A percentile compares a stretch with the other conserved stretches of the same genome.
Conservation (phyloP, 2,113 vertebrate species). For the Accipiter virgatus region DNA sequence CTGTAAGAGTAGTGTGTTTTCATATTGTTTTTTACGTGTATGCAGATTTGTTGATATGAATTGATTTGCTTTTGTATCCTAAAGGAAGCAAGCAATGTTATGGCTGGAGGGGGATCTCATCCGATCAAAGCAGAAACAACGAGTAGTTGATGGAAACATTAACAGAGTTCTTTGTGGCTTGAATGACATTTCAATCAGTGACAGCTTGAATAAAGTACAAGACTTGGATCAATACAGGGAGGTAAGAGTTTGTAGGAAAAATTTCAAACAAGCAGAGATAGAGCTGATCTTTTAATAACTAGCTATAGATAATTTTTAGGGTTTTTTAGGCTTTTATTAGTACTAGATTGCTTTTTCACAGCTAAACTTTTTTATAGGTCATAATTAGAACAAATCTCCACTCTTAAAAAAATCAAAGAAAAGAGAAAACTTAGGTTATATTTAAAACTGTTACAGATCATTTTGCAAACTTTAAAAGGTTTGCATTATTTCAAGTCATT, state of each 20-base stretch:
- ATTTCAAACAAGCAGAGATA: not conserved
- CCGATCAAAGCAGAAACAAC: conserved; percentile 78
- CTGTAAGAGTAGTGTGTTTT: not conserved
- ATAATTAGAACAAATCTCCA: not conserved
- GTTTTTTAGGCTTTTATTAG: not conserved
- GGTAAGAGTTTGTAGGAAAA: conserved; percentile 67
- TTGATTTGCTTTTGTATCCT: not conserved
- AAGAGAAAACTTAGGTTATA: not conserved
- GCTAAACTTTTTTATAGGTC: not conserved
- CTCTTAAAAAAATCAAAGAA: not conserved
- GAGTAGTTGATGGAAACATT: conserved; percentile 67
- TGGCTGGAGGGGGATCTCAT: conserved; percentile 88
- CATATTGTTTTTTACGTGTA: not conserved
- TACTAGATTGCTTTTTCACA: not conserved
- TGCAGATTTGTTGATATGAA: not conserved
- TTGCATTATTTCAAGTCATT: not conserved
- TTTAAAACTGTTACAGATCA: not conserved
- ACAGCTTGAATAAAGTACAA: conserved; percentile 61
- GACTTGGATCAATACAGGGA: conserved; percentile 76
- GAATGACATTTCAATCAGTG: conserved; percentile 80
- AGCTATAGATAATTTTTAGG: not conserved
- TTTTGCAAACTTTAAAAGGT: not conserved
- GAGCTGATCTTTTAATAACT: not conserved
- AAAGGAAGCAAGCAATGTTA: conserved; percentile 86
- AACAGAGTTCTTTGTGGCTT: conserved; percentile 84